Percentiles rank a stretch among this genome's conserved stretches.
Evolutionary conservation across 2,113 vertebrate genomes (phyloP).

Genomic region (Hystrix brachyura): DNA sequence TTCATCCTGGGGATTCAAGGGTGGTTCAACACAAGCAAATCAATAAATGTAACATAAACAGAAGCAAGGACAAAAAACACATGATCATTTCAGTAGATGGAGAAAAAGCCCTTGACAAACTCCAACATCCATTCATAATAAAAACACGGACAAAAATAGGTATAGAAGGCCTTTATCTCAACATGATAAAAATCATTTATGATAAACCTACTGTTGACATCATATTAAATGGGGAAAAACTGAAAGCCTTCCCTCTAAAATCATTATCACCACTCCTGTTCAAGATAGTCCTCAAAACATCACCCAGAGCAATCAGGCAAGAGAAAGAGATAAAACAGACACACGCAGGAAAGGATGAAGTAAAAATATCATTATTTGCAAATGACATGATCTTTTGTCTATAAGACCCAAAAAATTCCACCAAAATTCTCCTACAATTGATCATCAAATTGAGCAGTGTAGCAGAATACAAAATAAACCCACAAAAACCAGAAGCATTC

Average conservation of each 20-base stretch:
- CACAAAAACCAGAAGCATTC: neutral
- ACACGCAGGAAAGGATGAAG: neutral
- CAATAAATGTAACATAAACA: neutral
- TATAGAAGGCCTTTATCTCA: neutral
- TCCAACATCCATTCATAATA: neutral
- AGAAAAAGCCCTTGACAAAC: neutral
- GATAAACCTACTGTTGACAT: neutral
- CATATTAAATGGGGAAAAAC: neutral
- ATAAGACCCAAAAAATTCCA: neutral
- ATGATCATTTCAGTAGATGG: neutral
- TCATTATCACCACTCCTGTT: neutral
- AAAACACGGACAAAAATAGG: neutral
- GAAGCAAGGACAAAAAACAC: neutral
- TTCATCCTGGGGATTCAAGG: neutral
- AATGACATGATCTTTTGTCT: neutral
- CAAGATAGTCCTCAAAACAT: neutral
- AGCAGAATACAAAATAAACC: neutral
- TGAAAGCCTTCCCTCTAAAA: neutral
- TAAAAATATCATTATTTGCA: neutral
- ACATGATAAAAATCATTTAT: neutral
- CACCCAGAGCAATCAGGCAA: neutral
- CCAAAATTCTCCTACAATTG: neutral
- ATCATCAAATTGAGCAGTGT: neutral
- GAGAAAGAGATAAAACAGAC: neutral
- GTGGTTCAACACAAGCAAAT: neutral